Conservation (phyloP, 2,888 invertebrate genomes). For the Scrobipalpa costella region DNA sequence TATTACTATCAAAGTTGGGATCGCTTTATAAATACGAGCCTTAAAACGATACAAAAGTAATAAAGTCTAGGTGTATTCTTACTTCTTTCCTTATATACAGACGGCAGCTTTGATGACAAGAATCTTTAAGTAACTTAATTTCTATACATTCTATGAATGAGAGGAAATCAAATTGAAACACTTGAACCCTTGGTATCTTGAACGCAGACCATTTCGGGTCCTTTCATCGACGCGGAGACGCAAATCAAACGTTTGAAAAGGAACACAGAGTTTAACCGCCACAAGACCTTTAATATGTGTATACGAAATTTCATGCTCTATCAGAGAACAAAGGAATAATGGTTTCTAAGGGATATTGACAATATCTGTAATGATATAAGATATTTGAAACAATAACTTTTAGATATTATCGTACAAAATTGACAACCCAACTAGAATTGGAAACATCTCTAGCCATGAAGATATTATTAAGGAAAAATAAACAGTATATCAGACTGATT, state of each 20-base stretch:
- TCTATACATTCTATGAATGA: too few species aligned
- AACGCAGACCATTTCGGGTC: neutral
- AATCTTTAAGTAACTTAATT: too few species aligned
- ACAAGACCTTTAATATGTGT: slow-evolving; percentile 6
- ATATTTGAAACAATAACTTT: neutral
- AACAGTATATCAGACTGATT: too few species aligned
- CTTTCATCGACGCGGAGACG: slow-evolving; percentile 2
- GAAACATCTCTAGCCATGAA: too few species aligned
- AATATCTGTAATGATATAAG: slow-evolving; percentile 10
- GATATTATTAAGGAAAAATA: too few species aligned
- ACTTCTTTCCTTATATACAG: too few species aligned
- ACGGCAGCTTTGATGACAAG: too few species aligned
- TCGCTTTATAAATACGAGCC: too few species aligned
- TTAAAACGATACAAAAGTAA: too few species aligned
- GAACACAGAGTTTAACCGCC: slow-evolving; percentile 5
- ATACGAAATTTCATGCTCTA: slow-evolving; percentile 12
- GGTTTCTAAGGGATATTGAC: slow-evolving; percentile 4
- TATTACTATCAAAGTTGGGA: too few species aligned
- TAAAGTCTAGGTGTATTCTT: too few species aligned
- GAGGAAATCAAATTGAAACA: neutral
- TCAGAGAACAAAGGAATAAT: slow-evolving; percentile 20
- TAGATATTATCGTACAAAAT: neutral
- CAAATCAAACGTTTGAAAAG: slow-evolving; percentile 20
- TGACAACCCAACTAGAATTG: too few species aligned
- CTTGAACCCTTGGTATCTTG: neutral